Evolutionary conservation across 2,888 invertebrate species (phyloP).

Genomic region (Agrotis exclamationis): DNA sequence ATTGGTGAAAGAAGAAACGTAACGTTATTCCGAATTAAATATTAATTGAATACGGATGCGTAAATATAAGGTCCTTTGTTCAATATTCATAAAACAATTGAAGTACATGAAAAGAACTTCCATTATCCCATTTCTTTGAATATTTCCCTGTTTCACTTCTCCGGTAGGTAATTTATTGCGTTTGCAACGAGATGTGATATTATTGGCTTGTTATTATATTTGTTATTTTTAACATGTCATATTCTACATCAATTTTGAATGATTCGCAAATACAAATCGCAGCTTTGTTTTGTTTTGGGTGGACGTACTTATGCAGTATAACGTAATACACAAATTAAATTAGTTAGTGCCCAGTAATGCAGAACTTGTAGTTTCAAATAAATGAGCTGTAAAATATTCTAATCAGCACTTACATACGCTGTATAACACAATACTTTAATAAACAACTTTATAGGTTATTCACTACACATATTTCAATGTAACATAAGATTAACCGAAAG

Average conservation of each 20-base stretch:
- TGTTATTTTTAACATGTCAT: conserved; percentile 46
- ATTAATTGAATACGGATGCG: conserved; percentile 59
- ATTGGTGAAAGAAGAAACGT: conserved; percentile 17
- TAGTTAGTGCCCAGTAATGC: background rate
- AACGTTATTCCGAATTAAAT: conserved; percentile 47
- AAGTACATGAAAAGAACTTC: conserved; percentile 72
- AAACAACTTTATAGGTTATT: conserved; percentile 25
- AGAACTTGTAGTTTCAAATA: background rate
- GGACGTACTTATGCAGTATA: background rate
- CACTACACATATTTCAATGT: conserved; percentile 18
- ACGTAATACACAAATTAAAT: background rate
- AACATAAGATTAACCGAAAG: conserved; percentile 17
- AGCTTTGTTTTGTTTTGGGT: conserved; percentile 7
- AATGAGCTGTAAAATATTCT: conserved; percentile 20
- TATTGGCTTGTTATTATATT: conserved; percentile 63
- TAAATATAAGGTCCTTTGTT: conserved; percentile 65
- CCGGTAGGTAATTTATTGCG: conserved; percentile 74
- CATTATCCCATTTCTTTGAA: conserved; percentile 78
- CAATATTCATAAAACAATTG: conserved; percentile 75
- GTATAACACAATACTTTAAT: conserved; percentile 12
- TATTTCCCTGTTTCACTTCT: conserved; percentile 73
- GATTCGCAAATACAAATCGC: conserved; percentile 15
- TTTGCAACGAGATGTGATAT: conserved; percentile 73
- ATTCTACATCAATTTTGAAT: conserved; percentile 19
- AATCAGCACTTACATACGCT: background rate